Evolutionary conservation across 2,888 invertebrate genomes (phyloP), one percentile per base, ranked within the genome.

Genomic region (Pecten maximus): DNA sequence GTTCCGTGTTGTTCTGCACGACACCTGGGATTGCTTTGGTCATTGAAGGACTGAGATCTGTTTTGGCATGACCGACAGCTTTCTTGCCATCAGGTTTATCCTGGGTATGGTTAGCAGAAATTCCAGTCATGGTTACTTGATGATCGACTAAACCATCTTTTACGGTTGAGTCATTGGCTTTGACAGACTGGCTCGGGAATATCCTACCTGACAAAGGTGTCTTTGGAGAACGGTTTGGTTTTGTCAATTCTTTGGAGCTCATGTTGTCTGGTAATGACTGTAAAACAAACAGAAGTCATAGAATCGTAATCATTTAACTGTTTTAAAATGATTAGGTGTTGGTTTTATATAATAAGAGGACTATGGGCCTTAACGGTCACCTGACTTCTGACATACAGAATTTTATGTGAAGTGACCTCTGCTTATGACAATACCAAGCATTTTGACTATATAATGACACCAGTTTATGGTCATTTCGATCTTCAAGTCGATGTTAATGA

Each of bases 221-320:
- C 74, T 74, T 19, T 35, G 74, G 74, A 74, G 35, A 28, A 10
- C 15, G 74, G 35, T 28, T 74, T 74, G 10, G 74, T 35, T 74
- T 74, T 74, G 74, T 8, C 10, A 23, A 74, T 23, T 74, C 74
- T 19, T 35, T 74, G 35, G 74, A 74, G 35, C 74, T 74, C 74
- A 74, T 74, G 74, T 35, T 74, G 74, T 74, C 74, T 74, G 74
- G 2, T 23, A 74, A 74, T 74, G 74, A 35, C 74, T 74, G 74
- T 74, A 74, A 74, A 74, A 74, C 23, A 54, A 23, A 8, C 2
- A 54, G n/a, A 2, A 74, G 74, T 28, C 4, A 60, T 28, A 60
- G 8, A 8, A 28, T 74, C 28, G 6, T 44, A 6, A n/a, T n/a
- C n/a, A n/a, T n/a, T n/a, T n/a, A n/a, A n/a, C n/a, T n/a, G n/a